A percentile compares a stretch with the other conserved stretches of the same genome.
phyloP scores from a whole-genome alignment of 1,140 invertebrate genomes.

The Heliothis subflexa region DNA sequence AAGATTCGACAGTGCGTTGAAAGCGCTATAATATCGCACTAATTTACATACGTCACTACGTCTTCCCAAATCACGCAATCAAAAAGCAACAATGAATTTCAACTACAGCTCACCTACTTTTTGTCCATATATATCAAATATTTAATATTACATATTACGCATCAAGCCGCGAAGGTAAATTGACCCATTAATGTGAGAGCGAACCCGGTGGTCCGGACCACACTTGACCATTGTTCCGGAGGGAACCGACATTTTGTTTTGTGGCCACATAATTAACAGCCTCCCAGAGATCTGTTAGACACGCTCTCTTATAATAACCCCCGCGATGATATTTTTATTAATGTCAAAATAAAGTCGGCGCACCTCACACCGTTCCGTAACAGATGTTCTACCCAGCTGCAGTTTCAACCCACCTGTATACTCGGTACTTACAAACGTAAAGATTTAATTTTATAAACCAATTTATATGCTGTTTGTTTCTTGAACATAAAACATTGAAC shows the following conservation, averaged over 20 bases:
- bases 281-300: constrained; percentile 83
- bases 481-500: not conserved
- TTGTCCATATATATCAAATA: constrained; percentile 53
- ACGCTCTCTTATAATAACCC: constrained; percentile 83
- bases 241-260: constrained; percentile 78
- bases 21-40: not conserved
- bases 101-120: constrained; percentile 23
- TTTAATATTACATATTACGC: constrained; percentile 59
- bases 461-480: no score
- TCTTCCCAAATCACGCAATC: not conserved
- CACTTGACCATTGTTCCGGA: constrained; percentile 79
- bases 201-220: constrained; percentile 73
- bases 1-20: not conserved
- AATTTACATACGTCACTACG: no score
- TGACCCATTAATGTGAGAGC: constrained; percentile 56
- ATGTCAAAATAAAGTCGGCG: constrained; percentile 82
- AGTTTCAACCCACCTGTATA: not conserved
- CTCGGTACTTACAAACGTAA: not conserved
- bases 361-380: constrained; percentile 67
- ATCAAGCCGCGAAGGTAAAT: constrained; percentile 60
- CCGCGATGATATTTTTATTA: constrained; percentile 85
- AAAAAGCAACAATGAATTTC: constrained; percentile 21
- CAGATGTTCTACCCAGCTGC: constrained; percentile 9
- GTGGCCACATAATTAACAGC: constrained; percentile 83
- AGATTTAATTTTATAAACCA: not conserved